Base-by-base conservation (phyloP, 2,113 vertebrate genomes). In the Engraulis encrasicolus region DNA sequence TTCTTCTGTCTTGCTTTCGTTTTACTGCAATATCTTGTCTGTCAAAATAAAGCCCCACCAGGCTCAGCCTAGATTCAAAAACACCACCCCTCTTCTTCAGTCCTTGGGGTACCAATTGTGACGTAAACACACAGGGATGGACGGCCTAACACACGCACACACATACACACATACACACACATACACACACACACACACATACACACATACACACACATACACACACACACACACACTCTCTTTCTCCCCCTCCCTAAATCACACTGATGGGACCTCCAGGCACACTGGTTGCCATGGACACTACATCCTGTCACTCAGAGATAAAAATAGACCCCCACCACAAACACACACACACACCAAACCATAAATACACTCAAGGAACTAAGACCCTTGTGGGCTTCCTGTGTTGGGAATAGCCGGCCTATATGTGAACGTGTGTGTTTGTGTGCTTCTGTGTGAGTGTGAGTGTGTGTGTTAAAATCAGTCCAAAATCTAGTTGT, bases 241-340 rank as follows among this genome's bases (percentile, higher is more conserved):
- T n/a, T n/a, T n/a, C n/a, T n/a, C n/a, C n/a, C n/a, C n/a, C n/a
- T 36, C 2, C 52, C 48, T 31, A 9, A 18, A 82, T 79, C 66
- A 79, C 18, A 78, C 49, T 78, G 38, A 87, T 37, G 36, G 50
- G 66, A 78, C 34, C 48, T 79, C 40, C 52, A 83, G 84, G 83
- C 79, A 37, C 84, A 82, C 78, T 87, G 85, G 93, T 95, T 93
- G 88, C 93, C 89, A 95, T 94, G 91, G 93, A 89, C 71, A 92
- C 93, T 82, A 90, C 86, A 88, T 91, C 90, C 92, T 87, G 87
- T 92, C 91, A 93, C 88, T 93, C 89, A 92, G 93, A 90, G 91
- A 91, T 94, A 94, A 95, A 95, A 95, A 94, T 94, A 94, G 90
- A 23, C 12, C 77, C 36, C 14, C 78, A 23, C 49, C 20, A 15